These are phyloP conservation scores for Eupsilia transversa DNA, from an alignment of 2,888 invertebrate species.

Conservation along the genomic window DNA sequence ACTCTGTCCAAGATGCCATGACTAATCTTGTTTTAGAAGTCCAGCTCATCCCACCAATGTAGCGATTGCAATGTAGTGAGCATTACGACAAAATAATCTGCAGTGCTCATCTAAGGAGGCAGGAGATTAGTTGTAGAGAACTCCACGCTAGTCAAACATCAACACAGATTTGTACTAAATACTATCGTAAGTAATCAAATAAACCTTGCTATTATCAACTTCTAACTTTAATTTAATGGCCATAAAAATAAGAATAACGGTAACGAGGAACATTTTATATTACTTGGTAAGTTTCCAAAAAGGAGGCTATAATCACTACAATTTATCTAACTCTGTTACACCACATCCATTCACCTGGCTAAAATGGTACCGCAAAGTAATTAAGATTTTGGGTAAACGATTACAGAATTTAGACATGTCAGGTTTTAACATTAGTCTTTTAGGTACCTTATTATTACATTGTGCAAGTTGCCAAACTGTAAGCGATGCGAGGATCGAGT, in stretches of 20 bases:
- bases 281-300: slow-evolving; percentile 59
- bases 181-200: background rate
- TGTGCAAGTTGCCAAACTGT: background rate
- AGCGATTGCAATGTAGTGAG: no score
- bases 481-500: background rate
- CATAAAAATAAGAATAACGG: slow-evolving; percentile 27
- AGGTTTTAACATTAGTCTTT: slow-evolving; percentile 8
- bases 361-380: slow-evolving; percentile 53
- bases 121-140: background rate
- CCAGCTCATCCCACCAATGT: background rate
- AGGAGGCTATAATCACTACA: slow-evolving; percentile 52
- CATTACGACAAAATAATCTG: background rate
- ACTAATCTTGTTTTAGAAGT: no score
- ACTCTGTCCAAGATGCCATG: no score
- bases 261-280: slow-evolving; percentile 42
- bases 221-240: background rate
- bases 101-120: background rate
- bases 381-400: slow-evolving; percentile 63
- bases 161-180: background rate
- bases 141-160: background rate
- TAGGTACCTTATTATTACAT: slow-evolving; percentile 12
- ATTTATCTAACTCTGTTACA: slow-evolving; percentile 60
- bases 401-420: slow-evolving; percentile 43
- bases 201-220: background rate
- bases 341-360: slow-evolving; percentile 53